phyloP scores from a whole-genome alignment of 2,888 invertebrate species.

The Disparrhopalites patrizii region DNA sequence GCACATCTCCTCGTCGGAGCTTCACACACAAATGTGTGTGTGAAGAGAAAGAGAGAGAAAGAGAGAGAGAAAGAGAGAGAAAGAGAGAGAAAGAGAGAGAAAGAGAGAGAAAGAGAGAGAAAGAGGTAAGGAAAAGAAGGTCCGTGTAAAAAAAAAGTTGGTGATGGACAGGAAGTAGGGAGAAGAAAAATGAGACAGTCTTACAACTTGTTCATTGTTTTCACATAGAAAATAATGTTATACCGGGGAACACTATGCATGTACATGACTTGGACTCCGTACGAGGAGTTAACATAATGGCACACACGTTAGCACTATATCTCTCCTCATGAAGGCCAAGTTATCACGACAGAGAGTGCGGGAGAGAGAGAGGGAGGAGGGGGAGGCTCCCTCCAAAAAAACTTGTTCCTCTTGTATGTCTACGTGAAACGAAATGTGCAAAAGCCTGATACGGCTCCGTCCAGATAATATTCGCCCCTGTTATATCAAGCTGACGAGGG shows the following conservation, averaged over 20 bases:
- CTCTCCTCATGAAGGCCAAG: conserved; percentile 1
- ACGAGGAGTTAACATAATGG: neutral
- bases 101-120: too few species aligned
- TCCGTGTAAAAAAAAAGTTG: too few species aligned
- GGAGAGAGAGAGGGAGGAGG: too few species aligned
- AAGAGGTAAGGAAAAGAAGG: too few species aligned
- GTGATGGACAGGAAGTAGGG: conserved; percentile 3
- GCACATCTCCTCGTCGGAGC: too few species aligned
- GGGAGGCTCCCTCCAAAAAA: too few species aligned
- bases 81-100: too few species aligned
- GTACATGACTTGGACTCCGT: neutral
- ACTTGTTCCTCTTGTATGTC: neutral
- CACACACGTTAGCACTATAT: neutral
- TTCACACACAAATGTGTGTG: too few species aligned
- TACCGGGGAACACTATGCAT: too few species aligned
- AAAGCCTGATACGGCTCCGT: neutral
- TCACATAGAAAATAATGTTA: neutral
- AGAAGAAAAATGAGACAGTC: conserved; percentile 10
- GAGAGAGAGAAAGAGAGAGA: too few species aligned
- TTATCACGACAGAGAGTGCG: neutral
- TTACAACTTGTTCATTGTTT: conserved; percentile 7
- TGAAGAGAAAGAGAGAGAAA: too few species aligned
- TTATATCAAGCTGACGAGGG: neutral
- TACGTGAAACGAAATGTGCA: neutral
- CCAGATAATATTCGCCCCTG: neutral